These are phyloP conservation scores for Empis stercorea DNA, from an alignment of 2,888 invertebrate genomes.

Conservation along the genomic window DNA sequence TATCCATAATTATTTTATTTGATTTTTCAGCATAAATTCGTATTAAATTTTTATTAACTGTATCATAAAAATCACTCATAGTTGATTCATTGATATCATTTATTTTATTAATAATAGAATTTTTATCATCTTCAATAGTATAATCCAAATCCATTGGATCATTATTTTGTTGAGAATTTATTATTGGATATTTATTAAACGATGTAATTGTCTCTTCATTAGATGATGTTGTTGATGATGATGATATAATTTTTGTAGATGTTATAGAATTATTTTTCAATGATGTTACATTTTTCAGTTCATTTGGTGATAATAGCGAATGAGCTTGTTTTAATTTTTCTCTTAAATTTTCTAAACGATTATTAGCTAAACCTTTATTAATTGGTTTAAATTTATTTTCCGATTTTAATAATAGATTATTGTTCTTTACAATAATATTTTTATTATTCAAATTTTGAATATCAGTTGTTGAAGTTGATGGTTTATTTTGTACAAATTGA, in stretches of 20 bases:
- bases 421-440: too few relatives aligned
- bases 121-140: conserved; percentile 5
- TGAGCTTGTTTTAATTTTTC: conserved; percentile 3
- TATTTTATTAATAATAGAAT: background rate
- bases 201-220: background rate
- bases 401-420: too few relatives aligned
- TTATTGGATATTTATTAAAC: too few relatives aligned
- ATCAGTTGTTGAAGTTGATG: too few relatives aligned
- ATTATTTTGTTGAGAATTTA: conserved; percentile 5
- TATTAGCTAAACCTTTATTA: conserved; percentile 15
- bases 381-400: background rate
- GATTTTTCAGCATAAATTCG: conserved; percentile 16
- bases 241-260: background rate
- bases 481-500: too few relatives aligned
- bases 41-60: conserved; percentile 21
- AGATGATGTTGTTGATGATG: background rate
- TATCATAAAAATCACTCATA: conserved; percentile 17
- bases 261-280: too few relatives aligned
- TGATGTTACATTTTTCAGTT: background rate
- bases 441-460: too few relatives aligned
- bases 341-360: conserved; percentile 16
- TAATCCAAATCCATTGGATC: conserved; percentile 26
- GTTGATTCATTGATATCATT: conserved; percentile 5
- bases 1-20: conserved; percentile 14
- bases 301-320: background rate